phyloP scores from a whole-genome alignment of 2,888 invertebrate species.

The Rhagonycha lutea region DNA sequence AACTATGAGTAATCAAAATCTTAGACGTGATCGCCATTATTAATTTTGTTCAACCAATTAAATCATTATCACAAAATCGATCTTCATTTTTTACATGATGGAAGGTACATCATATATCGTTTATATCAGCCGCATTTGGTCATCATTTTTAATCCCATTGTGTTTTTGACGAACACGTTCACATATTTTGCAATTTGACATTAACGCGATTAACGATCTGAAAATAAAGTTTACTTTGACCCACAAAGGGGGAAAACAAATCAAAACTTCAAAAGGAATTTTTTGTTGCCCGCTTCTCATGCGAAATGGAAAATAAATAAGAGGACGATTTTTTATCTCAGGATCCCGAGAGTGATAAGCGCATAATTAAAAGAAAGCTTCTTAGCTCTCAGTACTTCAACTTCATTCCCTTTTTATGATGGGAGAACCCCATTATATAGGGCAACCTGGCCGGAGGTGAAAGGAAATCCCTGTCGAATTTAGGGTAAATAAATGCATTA shows the following conservation, averaged over 20 bases:
- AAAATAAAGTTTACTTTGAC: too few species aligned
- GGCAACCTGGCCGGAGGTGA: not conserved
- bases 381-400: not conserved
- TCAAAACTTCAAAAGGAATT: not conserved
- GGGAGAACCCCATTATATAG: not conserved
- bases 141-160: not conserved
- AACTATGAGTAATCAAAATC: conserved; percentile 24
- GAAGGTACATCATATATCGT: not conserved
- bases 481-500: not conserved
- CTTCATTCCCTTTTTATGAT: not conserved
- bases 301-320: not conserved
- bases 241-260: too few species aligned
- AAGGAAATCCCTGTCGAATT: not conserved
- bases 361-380: not conserved
- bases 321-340: not conserved
- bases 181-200: not conserved
- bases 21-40: conserved; percentile 27
- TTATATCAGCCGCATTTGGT: not conserved
- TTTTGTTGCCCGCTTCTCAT: too few species aligned
- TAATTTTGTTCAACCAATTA: conserved; percentile 35
- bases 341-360: not conserved
- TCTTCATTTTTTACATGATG: not conserved
- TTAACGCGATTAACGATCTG: not conserved
- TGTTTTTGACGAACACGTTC: not conserved
- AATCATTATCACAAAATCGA: conserved; percentile 26